A percentile compares a stretch with the other conserved stretches of the same genome.
These are phyloP conservation scores for Pristionchus mayeri DNA, from an alignment of 2,888 invertebrate species.

Conservation along the genomic window DNA sequence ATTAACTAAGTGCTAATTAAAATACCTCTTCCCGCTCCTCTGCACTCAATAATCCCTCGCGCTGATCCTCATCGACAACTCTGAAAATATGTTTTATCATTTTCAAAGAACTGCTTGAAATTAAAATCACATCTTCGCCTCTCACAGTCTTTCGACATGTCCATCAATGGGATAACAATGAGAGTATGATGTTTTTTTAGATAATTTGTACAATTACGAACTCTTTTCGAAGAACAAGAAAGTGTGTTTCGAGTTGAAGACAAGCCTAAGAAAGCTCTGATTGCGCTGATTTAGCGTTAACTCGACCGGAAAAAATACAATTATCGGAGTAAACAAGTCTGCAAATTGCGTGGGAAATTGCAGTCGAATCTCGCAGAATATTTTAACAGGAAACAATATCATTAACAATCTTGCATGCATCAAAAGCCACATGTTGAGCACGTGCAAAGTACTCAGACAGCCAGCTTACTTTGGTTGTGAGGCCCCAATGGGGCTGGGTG, in stretches of 20 bases:
- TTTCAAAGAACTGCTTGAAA: too few species aligned
- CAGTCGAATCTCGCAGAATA: too few species aligned
- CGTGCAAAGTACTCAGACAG: not conserved
- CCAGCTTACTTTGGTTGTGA: not conserved
- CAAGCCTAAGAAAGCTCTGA: too few species aligned
- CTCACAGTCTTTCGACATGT: too few species aligned
- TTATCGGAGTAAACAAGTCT: too few species aligned
- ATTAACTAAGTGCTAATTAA: not conserved
- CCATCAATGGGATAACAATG: too few species aligned
- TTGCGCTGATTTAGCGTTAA: not conserved
- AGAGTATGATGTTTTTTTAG: too few species aligned
- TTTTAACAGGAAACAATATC: too few species aligned
- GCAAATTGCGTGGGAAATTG: too few species aligned
- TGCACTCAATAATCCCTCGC: conserved; percentile 6
- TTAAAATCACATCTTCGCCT: too few species aligned
- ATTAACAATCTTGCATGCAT: not conserved
- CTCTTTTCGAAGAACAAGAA: not conserved
- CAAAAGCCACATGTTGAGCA: too few species aligned
- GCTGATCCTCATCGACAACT: conserved; percentile 24
- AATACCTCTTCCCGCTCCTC: conserved; percentile 36
- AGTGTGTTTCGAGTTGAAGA: not conserved
- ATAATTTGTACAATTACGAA: not conserved
- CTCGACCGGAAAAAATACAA: not conserved
- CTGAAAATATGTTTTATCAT: too few species aligned
- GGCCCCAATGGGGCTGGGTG: conserved; percentile 1